phyloP scores from a whole-genome alignment of 2,113 vertebrate species.

The Nansenia antarctica region DNA sequence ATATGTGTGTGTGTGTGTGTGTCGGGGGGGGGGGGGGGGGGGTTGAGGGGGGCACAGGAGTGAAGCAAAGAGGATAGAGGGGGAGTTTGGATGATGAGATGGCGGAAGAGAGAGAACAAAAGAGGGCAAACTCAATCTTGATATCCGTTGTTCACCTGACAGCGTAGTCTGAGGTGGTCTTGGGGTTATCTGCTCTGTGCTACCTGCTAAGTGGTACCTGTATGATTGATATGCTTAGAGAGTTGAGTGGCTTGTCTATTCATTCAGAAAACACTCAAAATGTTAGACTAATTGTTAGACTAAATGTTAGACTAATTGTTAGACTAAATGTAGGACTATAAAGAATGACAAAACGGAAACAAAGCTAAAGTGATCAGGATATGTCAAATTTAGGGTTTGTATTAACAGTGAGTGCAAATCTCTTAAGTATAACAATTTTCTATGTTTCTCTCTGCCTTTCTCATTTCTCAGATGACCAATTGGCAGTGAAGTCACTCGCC shows the following conservation, averaged over 20 bases:
- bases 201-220: slow-evolving; percentile 1
- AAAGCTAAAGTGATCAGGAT: not conserved
- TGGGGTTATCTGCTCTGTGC: not conserved
- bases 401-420: not conserved
- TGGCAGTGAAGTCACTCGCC: slow-evolving; percentile 58
- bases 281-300: too few relatives aligned
- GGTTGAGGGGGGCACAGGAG: slow-evolving; percentile 26
- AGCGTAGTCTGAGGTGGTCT: not conserved
- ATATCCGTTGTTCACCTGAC: not conserved
- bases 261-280: not conserved
- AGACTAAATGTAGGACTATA: too few relatives aligned
- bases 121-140: not conserved
- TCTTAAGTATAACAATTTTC: not conserved
- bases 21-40: slow-evolving; percentile 11
- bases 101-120: slow-evolving; percentile 13
- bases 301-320: too few relatives aligned
- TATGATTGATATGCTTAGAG: slow-evolving; percentile 25
- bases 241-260: not conserved
- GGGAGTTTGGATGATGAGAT: slow-evolving; percentile 8
- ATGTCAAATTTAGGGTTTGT: too few relatives aligned
- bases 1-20: too few relatives aligned
- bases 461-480: slow-evolving; percentile 57
- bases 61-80: slow-evolving; percentile 30
- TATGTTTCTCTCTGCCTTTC: slow-evolving; percentile 27
- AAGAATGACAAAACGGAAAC: not conserved